Evolutionary conservation across 2,888 invertebrate species (phyloP), one percentile per base, ranked within the genome.

Genomic region (Oxycera nigricornis): DNA sequence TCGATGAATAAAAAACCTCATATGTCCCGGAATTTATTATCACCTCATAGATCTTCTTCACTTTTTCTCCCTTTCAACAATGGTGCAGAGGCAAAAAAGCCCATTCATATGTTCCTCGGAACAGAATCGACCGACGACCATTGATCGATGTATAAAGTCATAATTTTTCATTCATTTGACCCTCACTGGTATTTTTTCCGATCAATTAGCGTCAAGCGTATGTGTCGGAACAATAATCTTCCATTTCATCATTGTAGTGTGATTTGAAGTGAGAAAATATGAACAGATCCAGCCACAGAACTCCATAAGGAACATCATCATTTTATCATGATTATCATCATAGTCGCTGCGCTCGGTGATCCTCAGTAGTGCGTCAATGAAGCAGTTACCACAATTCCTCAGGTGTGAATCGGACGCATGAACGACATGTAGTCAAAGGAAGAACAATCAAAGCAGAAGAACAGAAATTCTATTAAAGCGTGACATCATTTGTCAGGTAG

Each of bases 401-500:
- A 1, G 17, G 22, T 20, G 14, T 55, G 6, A 55, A 24, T 39
- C 7, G 55, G 11, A 9, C 14, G 14, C 3, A 14, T 31, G 17
- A 20, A 35, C 11, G 4, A n/a, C 6, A 17, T 50, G 9, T n/a
- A 6, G 50, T 14, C 61, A 30, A n/a, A 30, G 17, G 14, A n/a
- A 39, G 31, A 28, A 39, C 9, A 39, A 9, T 17, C 35, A 39
- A 28, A 24, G 73, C 68, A 68, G 62, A 61, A 59, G 68, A 73
- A 75, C 68, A 52, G 65, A 75, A 73, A 73, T 73, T 73, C 74
- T 76, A 74, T 76, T 76, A 74, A 76, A 74, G 72, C 74, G 76
- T 76, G 74, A 76, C 72, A 74, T 74, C 74, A 76, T 76, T 76
- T 76, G 76, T 76, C 76, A 20, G 17, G 46, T 17, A 73, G 75